Base-by-base conservation (phyloP, 2,888 invertebrate species). In the Pasiphila rectangulata region DNA sequence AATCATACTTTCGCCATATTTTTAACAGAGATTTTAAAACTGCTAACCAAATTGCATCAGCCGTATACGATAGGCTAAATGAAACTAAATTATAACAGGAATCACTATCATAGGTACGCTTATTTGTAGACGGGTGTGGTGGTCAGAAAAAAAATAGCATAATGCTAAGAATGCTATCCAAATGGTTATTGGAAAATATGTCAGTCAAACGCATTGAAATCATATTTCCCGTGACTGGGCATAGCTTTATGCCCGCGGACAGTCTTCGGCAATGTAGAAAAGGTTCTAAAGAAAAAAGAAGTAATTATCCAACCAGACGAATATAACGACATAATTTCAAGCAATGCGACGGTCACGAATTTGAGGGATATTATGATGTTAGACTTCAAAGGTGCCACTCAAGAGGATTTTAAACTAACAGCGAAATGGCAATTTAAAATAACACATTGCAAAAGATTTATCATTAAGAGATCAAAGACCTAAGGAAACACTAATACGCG, bases 301-400 rank as follows among this genome's bases (percentile, higher is more conserved):
- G 53, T 58, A 40, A 57, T 63, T 35, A 53, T 60, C 15, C 52
- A 51, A 47, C 54, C 54, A 38, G 38, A 57, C 45, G 57, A 60
- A 38, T 57, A 56, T 48, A 36, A 30, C 23, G 41, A 59, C 15
- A 24, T 60, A 10, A 60, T 59, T 46, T 29, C 50, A 24, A 42
- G 19, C 24, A 51, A 45, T 54, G 47, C 56, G 29, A 55, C 55
- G 25, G 46, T 57, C 32, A 51, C 48, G 21, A 51, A 52, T 46
- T 23, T 52, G 29, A 37, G 50, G 20, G 52, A 57, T 35, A 50
- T 46, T 25, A 23, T 19, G 24, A 46, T 53, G 17, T 45, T 52
- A 10, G 52, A 59, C 49, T 59, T 58, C 42, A 57, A 51, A 46
- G 46, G 10, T 12, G 48, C 53, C 12, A 30, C 47, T 36, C 34